Conservation (phyloP, 1,140 invertebrate species). For the Brachystomella parvula region DNA sequence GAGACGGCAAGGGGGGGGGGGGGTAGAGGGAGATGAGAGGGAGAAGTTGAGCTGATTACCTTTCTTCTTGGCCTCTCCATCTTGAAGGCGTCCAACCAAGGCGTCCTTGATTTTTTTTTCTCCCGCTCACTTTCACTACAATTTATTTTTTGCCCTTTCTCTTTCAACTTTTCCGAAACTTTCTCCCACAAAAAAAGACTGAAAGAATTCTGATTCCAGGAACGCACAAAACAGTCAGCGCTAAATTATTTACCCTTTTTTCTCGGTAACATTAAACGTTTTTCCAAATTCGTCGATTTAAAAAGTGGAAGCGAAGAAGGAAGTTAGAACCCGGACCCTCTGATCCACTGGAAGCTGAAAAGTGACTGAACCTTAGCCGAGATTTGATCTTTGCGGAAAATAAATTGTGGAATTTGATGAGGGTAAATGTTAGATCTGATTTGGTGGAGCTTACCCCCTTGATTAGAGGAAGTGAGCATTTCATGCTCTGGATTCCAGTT, state of each 20-base stretch:
- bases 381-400: conserved; percentile 24
- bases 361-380: conserved; percentile 14
- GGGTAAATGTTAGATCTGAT: not conserved
- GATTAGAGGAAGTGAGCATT: conserved; percentile 36
- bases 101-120: not conserved
- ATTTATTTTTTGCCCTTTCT: not conserved
- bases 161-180: not conserved
- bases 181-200: not conserved
- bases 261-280: not conserved
- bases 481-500: conserved; percentile 37
- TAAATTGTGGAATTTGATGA: not conserved
- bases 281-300: not conserved
- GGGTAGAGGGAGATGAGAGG: not conserved
- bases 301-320: too few species aligned
- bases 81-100: conserved; percentile 2
- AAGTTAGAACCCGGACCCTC: not conserved
- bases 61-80: conserved; percentile 28
- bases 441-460: conserved; percentile 9
- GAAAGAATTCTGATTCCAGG: not conserved
- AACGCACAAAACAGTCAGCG: not conserved
- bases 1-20: not conserved
- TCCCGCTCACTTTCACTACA: not conserved
- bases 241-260: not conserved
- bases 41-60: conserved; percentile 15
- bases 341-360: not conserved